phyloP scores from a whole-genome alignment of 2,113 vertebrate species.

The Caracal caracal region DNA sequence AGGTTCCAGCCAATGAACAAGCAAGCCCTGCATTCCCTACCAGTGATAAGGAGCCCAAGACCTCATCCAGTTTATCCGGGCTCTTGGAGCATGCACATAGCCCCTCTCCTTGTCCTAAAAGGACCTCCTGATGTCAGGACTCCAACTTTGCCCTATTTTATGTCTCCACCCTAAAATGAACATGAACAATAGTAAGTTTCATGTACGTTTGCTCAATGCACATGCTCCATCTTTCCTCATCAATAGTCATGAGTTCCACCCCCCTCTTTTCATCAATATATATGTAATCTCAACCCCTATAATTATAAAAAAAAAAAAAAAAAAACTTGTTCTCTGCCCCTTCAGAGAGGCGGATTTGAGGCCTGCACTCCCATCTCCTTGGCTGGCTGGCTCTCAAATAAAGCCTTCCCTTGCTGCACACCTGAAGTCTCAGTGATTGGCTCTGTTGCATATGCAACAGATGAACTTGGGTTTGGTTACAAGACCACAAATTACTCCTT shows the following conservation, averaged over 20 bases:
- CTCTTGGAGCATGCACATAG: neutral
- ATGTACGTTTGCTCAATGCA: neutral
- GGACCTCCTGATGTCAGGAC: neutral
- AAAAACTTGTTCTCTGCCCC: neutral
- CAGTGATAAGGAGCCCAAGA: neutral
- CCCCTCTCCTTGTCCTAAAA: neutral
- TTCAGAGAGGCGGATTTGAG: neutral
- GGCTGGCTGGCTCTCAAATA: neutral
- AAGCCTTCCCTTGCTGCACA: neutral
- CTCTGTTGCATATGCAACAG: neutral
- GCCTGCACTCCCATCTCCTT: neutral
- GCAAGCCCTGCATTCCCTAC: neutral
- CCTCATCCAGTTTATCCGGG: neutral
- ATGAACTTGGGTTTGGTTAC: neutral
- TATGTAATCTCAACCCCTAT: neutral
- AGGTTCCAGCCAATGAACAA: neutral
- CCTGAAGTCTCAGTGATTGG: neutral
- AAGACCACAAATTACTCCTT: neutral
- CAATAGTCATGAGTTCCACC: no score
- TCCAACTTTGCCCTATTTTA: neutral
- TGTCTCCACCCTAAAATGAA: neutral
- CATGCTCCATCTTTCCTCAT: neutral
- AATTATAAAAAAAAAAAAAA: neutral
- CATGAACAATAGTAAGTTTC: neutral
- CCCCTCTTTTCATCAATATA: neutral